Conservation (phyloP, 2,888 invertebrate genomes). For the Ectropis crepuscularia region DNA sequence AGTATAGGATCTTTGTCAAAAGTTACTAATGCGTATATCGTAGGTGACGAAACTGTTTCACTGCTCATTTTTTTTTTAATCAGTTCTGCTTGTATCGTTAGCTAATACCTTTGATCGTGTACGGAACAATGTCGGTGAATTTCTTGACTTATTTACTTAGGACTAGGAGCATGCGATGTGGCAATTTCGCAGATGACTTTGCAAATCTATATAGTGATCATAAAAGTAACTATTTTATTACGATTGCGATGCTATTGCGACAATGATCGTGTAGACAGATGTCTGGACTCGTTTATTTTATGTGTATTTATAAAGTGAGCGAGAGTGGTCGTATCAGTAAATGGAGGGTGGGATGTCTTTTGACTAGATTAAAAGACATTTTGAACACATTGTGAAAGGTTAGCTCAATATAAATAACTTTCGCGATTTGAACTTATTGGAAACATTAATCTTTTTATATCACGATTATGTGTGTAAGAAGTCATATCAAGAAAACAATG, state of each 20-base stretch:
- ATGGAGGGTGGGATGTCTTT: too few relatives aligned
- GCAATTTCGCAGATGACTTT: constrained; percentile 13
- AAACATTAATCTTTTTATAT: too few relatives aligned
- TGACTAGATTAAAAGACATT: too few relatives aligned
- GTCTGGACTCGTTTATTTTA: too few relatives aligned
- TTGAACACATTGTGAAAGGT: too few relatives aligned
- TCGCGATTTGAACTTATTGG: too few relatives aligned
- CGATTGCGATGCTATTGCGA: constrained; percentile 26
- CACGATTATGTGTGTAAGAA: too few relatives aligned
- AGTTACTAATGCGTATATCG: neutral
- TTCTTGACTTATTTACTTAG: constrained; percentile 13
- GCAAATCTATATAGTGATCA: constrained; percentile 17
- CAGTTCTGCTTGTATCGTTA: neutral
- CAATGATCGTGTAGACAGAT: constrained; percentile 1
- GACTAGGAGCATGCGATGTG: constrained; percentile 17
- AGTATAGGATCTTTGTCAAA: too few relatives aligned
- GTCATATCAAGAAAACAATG: too few relatives aligned
- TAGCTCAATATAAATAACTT: too few relatives aligned
- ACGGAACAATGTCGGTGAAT: constrained; percentile 8
- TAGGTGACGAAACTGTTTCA: neutral
- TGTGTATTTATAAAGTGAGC: too few relatives aligned
- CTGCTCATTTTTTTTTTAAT: neutral
- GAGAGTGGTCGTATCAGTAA: too few relatives aligned
- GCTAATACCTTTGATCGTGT: neutral
- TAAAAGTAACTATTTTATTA: constrained; percentile 5